phyloP scores from a whole-genome alignment of 2,113 vertebrate genomes.

The Channa maculata region DNA sequence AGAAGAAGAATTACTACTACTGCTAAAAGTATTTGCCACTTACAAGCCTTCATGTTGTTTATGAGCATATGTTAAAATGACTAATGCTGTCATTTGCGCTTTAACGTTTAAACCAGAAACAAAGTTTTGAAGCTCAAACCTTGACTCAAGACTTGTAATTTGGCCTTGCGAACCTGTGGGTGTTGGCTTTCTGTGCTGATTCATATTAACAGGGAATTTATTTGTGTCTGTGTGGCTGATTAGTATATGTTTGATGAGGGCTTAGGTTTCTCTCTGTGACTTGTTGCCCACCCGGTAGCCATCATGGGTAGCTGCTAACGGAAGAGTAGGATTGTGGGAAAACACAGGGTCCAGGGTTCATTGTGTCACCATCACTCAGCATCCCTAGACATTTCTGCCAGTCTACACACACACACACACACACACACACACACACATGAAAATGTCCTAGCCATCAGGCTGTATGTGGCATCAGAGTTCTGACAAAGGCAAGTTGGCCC shows the following conservation, averaged over 20 bases:
- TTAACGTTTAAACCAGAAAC: neutral
- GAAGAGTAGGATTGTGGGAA: conserved; percentile 68
- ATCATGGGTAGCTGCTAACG: conserved; percentile 58
- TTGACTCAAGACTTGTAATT: neutral
- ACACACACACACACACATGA: conserved; percentile 34
- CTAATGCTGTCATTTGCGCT: neutral
- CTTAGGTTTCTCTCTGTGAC: conserved; percentile 61
- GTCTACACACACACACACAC: conserved; percentile 32
- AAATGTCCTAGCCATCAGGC: conserved; percentile 69
- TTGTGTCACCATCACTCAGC: conserved; percentile 70
- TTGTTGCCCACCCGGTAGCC: conserved; percentile 71
- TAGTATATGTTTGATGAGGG: conserved; percentile 53
- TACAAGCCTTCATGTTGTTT: too few relatives aligned
- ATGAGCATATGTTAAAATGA: neutral
- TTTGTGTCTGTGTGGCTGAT: conserved; percentile 55
- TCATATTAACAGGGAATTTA: conserved; percentile 47
- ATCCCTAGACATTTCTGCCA: conserved; percentile 37
- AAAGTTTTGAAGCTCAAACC: conserved; percentile 15
- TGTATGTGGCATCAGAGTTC: conserved; percentile 74
- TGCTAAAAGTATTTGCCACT: too few relatives aligned
- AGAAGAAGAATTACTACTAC: too few relatives aligned
- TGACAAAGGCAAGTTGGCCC: conserved; percentile 87
- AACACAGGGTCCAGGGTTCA: conserved; percentile 66
- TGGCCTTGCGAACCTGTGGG: neutral
- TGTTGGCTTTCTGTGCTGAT: conserved; percentile 33